Evolutionary conservation across 2,797 vertebrate genomes (phyloP).

Genomic region (Xenops minutus): DNA sequence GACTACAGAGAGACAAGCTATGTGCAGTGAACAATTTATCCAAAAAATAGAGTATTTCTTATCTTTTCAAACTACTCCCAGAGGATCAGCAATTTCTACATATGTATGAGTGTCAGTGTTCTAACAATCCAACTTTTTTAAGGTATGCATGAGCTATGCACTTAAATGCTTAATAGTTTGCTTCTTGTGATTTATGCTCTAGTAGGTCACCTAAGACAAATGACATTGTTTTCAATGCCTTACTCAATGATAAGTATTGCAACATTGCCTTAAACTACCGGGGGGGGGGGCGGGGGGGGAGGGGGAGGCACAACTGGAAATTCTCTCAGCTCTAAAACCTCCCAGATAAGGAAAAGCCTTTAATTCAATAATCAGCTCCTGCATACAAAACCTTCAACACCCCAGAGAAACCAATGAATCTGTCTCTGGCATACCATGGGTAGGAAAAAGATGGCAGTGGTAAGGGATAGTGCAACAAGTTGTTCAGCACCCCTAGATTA

Average conservation of each 20-base stretch:
- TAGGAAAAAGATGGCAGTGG: neutral
- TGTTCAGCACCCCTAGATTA: neutral
- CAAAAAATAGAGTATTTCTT: neutral
- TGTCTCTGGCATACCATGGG: neutral
- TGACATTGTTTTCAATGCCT: neutral
- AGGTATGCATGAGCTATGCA: neutral
- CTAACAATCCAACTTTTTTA: neutral
- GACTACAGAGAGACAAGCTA: neutral
- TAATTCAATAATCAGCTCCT: neutral
- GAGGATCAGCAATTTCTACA: neutral
- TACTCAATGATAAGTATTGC: neutral
- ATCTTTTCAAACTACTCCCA: neutral
- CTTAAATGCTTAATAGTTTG: neutral
- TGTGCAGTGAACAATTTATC: neutral
- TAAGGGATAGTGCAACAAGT: neutral
- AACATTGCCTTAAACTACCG: neutral
- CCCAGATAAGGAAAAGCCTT: neutral
- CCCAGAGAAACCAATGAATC: neutral
- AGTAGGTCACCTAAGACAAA: neutral
- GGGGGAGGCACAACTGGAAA: neutral
- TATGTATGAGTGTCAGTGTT: neutral
- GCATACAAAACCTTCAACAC: neutral
- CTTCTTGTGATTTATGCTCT: neutral
- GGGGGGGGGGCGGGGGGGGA: rapidly evolving
- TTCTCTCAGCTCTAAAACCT: neutral